Evolutionary conservation across 2,797 vertebrate species (phyloP).

Genomic region (Typhlichthys subterraneus): DNA sequence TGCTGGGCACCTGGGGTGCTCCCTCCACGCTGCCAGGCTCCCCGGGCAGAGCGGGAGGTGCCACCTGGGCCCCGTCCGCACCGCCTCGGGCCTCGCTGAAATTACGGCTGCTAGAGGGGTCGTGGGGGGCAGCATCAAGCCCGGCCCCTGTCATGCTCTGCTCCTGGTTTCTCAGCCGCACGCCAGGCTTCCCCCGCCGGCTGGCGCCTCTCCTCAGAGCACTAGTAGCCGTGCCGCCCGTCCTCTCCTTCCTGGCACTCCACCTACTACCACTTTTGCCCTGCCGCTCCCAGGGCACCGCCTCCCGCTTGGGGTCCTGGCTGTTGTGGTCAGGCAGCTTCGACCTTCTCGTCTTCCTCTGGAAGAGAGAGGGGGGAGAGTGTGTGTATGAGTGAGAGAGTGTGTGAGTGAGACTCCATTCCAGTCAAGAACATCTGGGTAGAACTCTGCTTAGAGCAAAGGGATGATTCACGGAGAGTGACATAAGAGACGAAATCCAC

Average conservation of each 20-base stretch:
- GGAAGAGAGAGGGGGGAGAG: constrained; percentile 8
- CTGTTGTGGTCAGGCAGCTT: constrained; percentile 87
- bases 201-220: constrained; percentile 73
- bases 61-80: constrained; percentile 59
- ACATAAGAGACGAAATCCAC: constrained; percentile 39
- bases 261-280: constrained; percentile 80
- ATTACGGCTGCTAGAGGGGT: constrained; percentile 87
- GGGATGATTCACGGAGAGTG: constrained; percentile 22
- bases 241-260: constrained; percentile 75
- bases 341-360: constrained; percentile 86
- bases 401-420: constrained; percentile 6
- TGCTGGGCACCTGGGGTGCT: constrained; percentile 85
- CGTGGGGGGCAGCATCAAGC: constrained; percentile 47
- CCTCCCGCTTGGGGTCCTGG: constrained; percentile 83
- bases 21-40: constrained; percentile 95
- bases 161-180: constrained; percentile 60
- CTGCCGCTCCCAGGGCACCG: constrained; percentile 79
- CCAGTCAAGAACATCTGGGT: constrained; percentile 18
- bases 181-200: constrained; percentile 66
- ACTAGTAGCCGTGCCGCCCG: constrained; percentile 66
- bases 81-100: constrained; percentile 73
- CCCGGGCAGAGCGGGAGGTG: constrained; percentile 74
- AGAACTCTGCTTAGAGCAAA: constrained; percentile 16
- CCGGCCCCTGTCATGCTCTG: constrained; percentile 44
- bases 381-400: background rate